Evolutionary conservation across 2,888 invertebrate species (phyloP).

Genomic region (Diadegma fenestrale): DNA sequence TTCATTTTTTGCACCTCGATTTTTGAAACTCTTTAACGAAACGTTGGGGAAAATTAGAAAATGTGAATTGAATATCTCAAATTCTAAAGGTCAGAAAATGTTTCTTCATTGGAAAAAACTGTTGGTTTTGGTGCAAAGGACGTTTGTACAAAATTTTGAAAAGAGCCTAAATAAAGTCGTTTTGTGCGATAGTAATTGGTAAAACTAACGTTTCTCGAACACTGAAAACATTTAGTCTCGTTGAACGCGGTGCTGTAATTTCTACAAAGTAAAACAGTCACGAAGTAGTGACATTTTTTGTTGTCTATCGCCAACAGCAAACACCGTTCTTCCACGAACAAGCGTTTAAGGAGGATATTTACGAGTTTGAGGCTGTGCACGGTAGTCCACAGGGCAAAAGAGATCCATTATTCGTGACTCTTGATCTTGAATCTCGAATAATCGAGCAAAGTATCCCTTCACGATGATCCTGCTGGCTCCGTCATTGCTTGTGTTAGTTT

Average conservation of each 20-base stretch:
- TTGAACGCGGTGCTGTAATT: background rate
- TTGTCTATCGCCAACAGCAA: constrained; percentile 19
- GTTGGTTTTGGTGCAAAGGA: too few species aligned
- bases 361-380: constrained; percentile 30
- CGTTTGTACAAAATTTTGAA: too few species aligned
- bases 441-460: constrained; percentile 21
- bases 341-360: constrained; percentile 46
- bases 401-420: constrained; percentile 59
- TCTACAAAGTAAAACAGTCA: constrained; percentile 1
- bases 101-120: too few species aligned
- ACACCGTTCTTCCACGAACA: constrained; percentile 33
- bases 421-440: constrained; percentile 56
- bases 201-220: constrained; percentile 4
- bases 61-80: too few species aligned
- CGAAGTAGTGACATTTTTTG: constrained; percentile 33
- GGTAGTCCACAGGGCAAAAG: constrained; percentile 27
- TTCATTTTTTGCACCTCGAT: too few species aligned
- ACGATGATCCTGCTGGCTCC: constrained; percentile 19
- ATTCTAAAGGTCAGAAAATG: too few species aligned
- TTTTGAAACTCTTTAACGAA: too few species aligned
- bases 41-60: too few species aligned
- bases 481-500: constrained; percentile 3
- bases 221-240: background rate
- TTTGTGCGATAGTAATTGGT: too few species aligned
- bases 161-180: too few species aligned